phyloP scores from a whole-genome alignment of 2,888 invertebrate species.

The Synergus laeviventris region DNA sequence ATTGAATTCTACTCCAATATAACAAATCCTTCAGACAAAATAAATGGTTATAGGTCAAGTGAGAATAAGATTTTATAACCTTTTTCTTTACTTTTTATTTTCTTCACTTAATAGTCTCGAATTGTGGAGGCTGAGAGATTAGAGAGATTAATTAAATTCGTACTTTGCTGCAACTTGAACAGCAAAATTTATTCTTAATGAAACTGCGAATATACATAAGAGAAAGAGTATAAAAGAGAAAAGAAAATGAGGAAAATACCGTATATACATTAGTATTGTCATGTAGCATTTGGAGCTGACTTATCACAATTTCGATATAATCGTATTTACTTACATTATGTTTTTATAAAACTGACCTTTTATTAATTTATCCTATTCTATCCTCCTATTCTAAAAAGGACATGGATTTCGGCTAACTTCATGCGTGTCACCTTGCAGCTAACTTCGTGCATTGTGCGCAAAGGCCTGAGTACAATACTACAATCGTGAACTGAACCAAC shows the following conservation, averaged over 20 bases:
- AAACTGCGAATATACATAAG: neutral
- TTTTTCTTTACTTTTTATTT: neutral
- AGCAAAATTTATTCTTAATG: neutral
- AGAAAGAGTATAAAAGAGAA: no score
- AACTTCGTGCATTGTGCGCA: no score
- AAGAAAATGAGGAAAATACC: neutral
- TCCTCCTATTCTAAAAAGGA: no score
- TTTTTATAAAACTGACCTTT: neutral
- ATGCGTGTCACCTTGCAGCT: no score
- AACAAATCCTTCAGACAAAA: neutral
- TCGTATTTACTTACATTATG: neutral
- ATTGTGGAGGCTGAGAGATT: neutral
- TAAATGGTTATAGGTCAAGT: no score
- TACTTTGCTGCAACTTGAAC: neutral
- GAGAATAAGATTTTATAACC: neutral
- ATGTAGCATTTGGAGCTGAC: neutral
- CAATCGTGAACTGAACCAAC: no score
- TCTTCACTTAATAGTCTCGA: neutral
- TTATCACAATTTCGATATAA: neutral
- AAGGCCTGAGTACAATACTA: no score
- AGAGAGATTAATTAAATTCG: neutral
- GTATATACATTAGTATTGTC: neutral
- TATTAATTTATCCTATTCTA: no score
- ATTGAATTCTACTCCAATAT: neutral
- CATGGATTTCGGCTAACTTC: no score